phyloP scores from a whole-genome alignment of 2,888 invertebrate genomes.

The Erebia palarica region DNA sequence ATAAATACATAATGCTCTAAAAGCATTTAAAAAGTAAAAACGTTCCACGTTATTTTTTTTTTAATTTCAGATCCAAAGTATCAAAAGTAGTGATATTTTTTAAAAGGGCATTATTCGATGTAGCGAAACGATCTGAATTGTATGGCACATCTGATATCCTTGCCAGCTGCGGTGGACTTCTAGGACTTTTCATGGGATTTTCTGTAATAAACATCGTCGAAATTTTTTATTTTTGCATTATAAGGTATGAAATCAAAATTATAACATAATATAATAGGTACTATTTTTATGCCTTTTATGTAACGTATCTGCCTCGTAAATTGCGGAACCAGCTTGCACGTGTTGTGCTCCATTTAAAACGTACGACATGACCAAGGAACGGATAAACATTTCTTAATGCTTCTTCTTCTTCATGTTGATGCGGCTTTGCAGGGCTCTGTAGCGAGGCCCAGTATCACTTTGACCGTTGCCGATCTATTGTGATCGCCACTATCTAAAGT shows the following conservation, averaged over 20 bases:
- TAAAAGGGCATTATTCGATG: conserved; percentile 86
- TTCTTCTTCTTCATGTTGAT: no score
- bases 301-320: no score
- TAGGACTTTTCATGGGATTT: conserved; percentile 84
- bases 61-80: conserved; percentile 7
- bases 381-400: no score
- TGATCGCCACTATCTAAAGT: no score
- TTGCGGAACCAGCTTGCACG: no score
- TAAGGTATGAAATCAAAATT: conserved; percentile 52
- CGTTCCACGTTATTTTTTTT: not conserved
- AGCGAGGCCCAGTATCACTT: no score
- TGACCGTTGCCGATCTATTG: no score
- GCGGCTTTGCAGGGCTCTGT: no score
- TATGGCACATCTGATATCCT: conserved; percentile 86
- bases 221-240: conserved; percentile 80
- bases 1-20: not conserved
- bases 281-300: no score
- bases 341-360: no score
- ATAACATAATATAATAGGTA: no score
- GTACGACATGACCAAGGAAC: no score
- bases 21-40: not conserved
- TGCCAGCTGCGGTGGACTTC: conserved; percentile 85
- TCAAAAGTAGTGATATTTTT: conserved; percentile 81
- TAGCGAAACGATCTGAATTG: conserved; percentile 85
- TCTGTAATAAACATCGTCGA: conserved; percentile 83